Evolutionary conservation across 2,888 invertebrate species (phyloP), one percentile per base, ranked within the genome.

Genomic region (Leptopilina syphax): DNA sequence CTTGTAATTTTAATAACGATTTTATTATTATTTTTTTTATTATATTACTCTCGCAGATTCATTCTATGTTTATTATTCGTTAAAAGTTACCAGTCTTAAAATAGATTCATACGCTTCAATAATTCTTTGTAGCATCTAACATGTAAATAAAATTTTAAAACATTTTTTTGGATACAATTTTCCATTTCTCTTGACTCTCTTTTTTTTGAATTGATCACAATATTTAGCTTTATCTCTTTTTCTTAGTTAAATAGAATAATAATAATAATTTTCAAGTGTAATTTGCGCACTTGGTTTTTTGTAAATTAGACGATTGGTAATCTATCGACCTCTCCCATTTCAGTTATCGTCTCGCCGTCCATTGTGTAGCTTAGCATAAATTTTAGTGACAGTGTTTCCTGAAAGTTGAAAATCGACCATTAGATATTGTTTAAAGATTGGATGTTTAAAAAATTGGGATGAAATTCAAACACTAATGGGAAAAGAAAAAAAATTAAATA

Each of bases 361-460:
- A 96, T 93, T n/a, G 93, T 94, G 90, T 96, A 97, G 79, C 96
- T 96, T 78, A 97, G 92, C 88, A 96, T 95, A 90, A 95, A 97
- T 84, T 95, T 96, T 77, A 97, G 93, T 77, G 93, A 93, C 13
- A 95, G 93, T 13, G 93, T 92, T 50, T 92, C 90, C 92, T 93
- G 84, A 0, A 34, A 34, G 34, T 34, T 34, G 27, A 87, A 84
- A 82, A 76, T 50, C 10, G 50, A 50, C 10, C 1, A 8, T 44
- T 44, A 44, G 6, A 8, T 44, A 44, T 44, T 8, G 1, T 44
- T 18, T 18, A 18, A 18, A 18, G 18, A 18, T 18, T 18, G 18
- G 18, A 18, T 18, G 18, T 18, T 18, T 18, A 18, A 18, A 18
- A 18, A 18, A 18, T 18, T 18, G 18, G 18, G 18, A 18, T 18